Percentiles rank a stretch among this genome's conserved stretches.
Evolutionary conservation across 2,797 vertebrate genomes (phyloP).

Genomic region (Orientallactaga sibirica): DNA sequence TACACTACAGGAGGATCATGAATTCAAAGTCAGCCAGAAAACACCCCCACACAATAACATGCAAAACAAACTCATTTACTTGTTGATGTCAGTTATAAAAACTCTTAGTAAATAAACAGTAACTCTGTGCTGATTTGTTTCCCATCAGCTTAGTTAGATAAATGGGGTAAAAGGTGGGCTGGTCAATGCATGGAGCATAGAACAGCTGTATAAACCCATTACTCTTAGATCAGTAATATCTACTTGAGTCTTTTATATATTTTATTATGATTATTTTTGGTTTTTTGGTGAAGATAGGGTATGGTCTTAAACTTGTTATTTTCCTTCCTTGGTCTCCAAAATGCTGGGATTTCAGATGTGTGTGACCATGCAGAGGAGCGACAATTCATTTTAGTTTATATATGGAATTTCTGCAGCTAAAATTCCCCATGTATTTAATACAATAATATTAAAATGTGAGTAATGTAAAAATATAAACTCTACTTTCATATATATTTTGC

Average conservation of each 20-base stretch:
- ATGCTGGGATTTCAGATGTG: neutral
- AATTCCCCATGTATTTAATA: neutral
- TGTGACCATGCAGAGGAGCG: neutral
- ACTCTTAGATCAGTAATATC: neutral
- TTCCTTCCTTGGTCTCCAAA: neutral
- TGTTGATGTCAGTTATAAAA: neutral
- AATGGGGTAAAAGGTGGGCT: neutral
- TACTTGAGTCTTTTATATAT: neutral
- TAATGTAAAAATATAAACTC: conserved; percentile 17
- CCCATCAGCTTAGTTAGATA: neutral
- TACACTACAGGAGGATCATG: too few relatives aligned
- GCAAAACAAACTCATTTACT: neutral
- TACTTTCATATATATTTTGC: neutral
- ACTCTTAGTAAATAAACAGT: neutral
- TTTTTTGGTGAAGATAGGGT: neutral
- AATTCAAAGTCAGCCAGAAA: neutral
- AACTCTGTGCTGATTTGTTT: neutral
- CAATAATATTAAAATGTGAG: neutral
- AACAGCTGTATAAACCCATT: neutral
- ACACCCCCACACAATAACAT: neutral
- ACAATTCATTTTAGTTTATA: neutral
- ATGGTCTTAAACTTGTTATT: neutral
- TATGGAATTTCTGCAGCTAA: neutral
- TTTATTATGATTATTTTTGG: too few relatives aligned
- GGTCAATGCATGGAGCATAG: neutral